Conservation (phyloP, 1,140 invertebrate genomes). For the Drosophila punjabiensis region DNA sequence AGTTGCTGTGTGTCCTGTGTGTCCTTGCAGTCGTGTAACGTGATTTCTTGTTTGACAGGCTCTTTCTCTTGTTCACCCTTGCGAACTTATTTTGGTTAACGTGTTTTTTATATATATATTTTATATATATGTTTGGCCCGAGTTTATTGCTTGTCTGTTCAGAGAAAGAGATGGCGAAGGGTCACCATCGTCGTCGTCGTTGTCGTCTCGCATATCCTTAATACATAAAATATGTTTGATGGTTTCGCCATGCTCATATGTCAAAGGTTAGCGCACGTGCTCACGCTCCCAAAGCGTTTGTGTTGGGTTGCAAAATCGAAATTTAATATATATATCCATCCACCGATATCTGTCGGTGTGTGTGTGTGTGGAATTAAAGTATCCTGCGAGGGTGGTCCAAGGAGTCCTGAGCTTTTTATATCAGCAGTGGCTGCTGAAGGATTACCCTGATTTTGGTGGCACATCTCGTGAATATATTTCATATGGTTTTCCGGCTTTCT, state of each 20-base stretch:
- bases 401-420: slow-evolving; percentile 24
- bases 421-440: slow-evolving; percentile 11
- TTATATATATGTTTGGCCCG: slow-evolving; percentile 34
- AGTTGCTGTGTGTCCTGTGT: slow-evolving; percentile 36
- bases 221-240: slow-evolving; percentile 84
- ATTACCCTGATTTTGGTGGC: slow-evolving; percentile 25
- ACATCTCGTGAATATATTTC: slow-evolving; percentile 38
- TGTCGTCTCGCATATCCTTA: slow-evolving; percentile 69
- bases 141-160: slow-evolving; percentile 57
- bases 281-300: slow-evolving; percentile 57
- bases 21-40: slow-evolving; percentile 66
- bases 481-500: slow-evolving; percentile 15
- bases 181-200: slow-evolving; percentile 15
- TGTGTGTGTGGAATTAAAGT: slow-evolving; percentile 33
- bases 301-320: slow-evolving; percentile 71
- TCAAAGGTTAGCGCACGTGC: slow-evolving; percentile 83
- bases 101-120: slow-evolving; percentile 64
- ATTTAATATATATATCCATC: slow-evolving; percentile 73
- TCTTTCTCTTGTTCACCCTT: slow-evolving; percentile 6
- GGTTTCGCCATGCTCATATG: slow-evolving; percentile 72
- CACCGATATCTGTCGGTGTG: slow-evolving; percentile 18
- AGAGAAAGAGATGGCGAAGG: slow-evolving; percentile 40
- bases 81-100: slow-evolving; percentile 55
- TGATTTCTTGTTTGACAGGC: slow-evolving; percentile 58
- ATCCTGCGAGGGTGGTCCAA: slow-evolving; percentile 31